Base-by-base conservation (phyloP, 37 sponge, comb jelly and placozoan genomes). In the Hexactinellida sp. region DNA sequence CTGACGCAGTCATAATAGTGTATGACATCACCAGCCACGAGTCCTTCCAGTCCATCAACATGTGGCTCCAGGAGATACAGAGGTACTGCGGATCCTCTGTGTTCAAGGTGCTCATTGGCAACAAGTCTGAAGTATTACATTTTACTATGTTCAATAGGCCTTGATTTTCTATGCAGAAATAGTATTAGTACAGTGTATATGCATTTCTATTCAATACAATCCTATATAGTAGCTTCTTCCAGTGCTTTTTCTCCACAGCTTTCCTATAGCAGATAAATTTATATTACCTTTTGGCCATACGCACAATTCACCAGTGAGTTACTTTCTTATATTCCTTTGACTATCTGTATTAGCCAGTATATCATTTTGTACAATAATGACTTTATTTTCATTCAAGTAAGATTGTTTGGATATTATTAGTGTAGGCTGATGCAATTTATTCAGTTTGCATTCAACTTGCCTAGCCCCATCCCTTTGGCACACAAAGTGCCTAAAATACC, bases 51-150 rank as follows among this genome's bases (percentile, higher is more conserved):
- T 89, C 91, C 82, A 88, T 95, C 21, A 88, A 90, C 0, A 90
- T 90, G 76, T 95, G 96, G 93, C 88, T 95, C 24, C 63, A 84
- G 19, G 96, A 93, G 85, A 92, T 95, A 63, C 91, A 91, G 71
- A 36, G 93, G 35, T 91, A 95, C 28, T 89, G 91, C 37, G 92
- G 93, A 16, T 86, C 84, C 38, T 84, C 86, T 37, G 94, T 96
- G 9, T 90, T 88, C 54, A 87, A 87, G 54, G 91, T 92, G 24
- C 84, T 96, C 36, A 91, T 96, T 54, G 97, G 97, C 32, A 96
- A 96, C 90, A 96, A 96, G 88, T 87, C 91, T 54, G 97, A 96
- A n/a, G n/a, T n/a, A n/a, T n/a, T n/a, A n/a, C n/a, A n/a, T n/a
- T n/a, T n/a, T n/a, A n/a, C n/a, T n/a, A n/a, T n/a, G n/a, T 41